Evolutionary conservation across 1,140 invertebrate genomes (phyloP).

Genomic region (Meloidogyne floridensis): DNA sequence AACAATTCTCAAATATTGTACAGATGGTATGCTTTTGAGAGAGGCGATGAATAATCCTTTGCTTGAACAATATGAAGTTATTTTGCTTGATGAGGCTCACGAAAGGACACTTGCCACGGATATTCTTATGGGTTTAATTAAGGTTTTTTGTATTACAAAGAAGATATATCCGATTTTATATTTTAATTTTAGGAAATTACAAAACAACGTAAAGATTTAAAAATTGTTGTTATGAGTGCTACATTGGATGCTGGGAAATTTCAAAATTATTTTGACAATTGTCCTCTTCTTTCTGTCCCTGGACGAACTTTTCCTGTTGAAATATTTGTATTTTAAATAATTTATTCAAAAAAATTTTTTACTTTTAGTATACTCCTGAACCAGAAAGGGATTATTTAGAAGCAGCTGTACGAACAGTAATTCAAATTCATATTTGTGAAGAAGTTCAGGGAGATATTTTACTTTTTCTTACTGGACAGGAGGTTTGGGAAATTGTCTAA

Average conservation of each 20-base stretch:
- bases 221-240: slow-evolving; percentile 98
- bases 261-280: slow-evolving; percentile 76
- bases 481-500: slow-evolving; percentile 67
- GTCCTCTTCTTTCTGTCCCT: slow-evolving; percentile 96
- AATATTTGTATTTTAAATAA: slow-evolving; percentile 75
- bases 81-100: slow-evolving; percentile 97
- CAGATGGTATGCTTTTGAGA: slow-evolving; percentile 97
- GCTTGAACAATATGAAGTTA: slow-evolving; percentile 88
- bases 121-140: slow-evolving; percentile 86
- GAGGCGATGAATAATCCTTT: slow-evolving; percentile 99
- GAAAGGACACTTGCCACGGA: slow-evolving; percentile 97
- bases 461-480: slow-evolving; percentile 89
- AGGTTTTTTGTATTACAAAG: slow-evolving; percentile 44
- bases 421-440: slow-evolving; percentile 99
- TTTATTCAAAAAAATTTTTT: slow-evolving; percentile 19
- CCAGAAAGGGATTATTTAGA: slow-evolving; percentile 97
- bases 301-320: slow-evolving; percentile 93
- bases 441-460: slow-evolving; percentile 88
- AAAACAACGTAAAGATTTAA: slow-evolving; percentile 86
- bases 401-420: slow-evolving; percentile 94
- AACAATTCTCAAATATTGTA: slow-evolving; percentile 93
- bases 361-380: slow-evolving; percentile 83
- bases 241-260: slow-evolving; percentile 99
- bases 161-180: neutral
- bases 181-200: slow-evolving; percentile 88